Percentiles rank a stretch among this genome's conserved stretches.
Evolutionary conservation across 2,113 vertebrate species (phyloP).

Genomic region (Barbus barbus): DNA sequence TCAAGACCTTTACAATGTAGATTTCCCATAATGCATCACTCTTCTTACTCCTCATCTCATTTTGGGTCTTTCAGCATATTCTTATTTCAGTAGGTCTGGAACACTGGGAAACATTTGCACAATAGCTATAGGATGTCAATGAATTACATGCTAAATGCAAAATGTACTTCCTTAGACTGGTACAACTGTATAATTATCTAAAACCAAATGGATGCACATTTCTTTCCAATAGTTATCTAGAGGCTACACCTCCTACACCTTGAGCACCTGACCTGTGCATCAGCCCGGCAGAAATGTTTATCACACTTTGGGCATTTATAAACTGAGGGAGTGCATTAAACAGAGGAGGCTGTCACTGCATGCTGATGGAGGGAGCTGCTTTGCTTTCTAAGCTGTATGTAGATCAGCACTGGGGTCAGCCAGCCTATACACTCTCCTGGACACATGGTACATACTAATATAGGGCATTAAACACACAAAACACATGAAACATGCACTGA

Average conservation of each 20-base stretch:
- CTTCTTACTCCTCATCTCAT: constrained; percentile 51
- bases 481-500: background rate
- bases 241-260: constrained; percentile 4
- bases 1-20: constrained; percentile 81
- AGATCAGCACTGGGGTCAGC: constrained; percentile 70
- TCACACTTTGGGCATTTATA: constrained; percentile 74
- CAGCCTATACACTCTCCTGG: constrained; percentile 60
- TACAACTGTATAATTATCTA: background rate
- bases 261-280: constrained; percentile 64
- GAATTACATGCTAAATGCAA: background rate
- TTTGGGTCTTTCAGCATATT: background rate
- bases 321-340: constrained; percentile 79
- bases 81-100: background rate
- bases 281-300: constrained; percentile 74
- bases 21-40: constrained; percentile 74
- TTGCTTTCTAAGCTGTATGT: constrained; percentile 68
- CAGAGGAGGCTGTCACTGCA: constrained; percentile 71
- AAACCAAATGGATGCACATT: background rate
- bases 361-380: constrained; percentile 74
- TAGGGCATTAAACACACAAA: background rate
- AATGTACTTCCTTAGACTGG: background rate
- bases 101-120: background rate
- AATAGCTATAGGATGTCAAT: background rate
- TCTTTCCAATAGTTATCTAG: constrained; percentile 35
- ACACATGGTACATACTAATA: constrained; percentile 68